Evolutionary conservation across 2,113 vertebrate genomes (phyloP), one percentile per base, ranked within the genome.

Genomic region (Engystomops pustulosus): DNA sequence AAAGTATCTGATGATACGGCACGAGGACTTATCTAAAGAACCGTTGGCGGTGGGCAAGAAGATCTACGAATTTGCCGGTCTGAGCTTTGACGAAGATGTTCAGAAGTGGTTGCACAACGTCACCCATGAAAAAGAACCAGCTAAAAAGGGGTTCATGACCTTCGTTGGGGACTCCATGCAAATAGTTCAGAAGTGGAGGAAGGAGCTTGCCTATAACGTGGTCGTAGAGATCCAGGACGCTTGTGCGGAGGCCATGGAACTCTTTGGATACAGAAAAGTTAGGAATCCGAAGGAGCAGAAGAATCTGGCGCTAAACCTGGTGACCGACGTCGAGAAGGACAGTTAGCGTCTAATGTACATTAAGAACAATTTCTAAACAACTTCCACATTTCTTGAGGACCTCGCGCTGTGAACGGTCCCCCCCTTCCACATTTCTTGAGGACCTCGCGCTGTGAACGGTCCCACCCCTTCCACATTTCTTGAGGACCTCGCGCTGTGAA

Each of bases 1-100:
- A 0, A 95, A 95, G 32, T 99, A 98, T 88, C 91, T 95, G 82
- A 87, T 97, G 70, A 34, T 99, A 8, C 95, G 97, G 72, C 98
- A 96, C 0, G 98, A 99, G 87, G 98, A 99, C 72, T 51, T 99
- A 0, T 95, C 90, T 18, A 91, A 83, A 18, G 88, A 93, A 71
- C 95, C 98, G 0, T 81, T 94, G 2, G 70, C 44, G 3, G 90
- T 90, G 83, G 93, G 95, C 2, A 88, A 88, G 2, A 85, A 83
- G 69, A 87, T 99, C 87, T 99, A 97, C 74, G 69, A 88, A 0
- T 97, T 96, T 47, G 93, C 91, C 1, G 92, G 94, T 11, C 90
- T 99, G 86, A 74, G 87, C 36, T 95, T 97, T 91, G 93, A 91
- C 0, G 83, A 81, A 1, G 10, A 81, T 10, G 90, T 99, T 76